Evolutionary conservation across 1,140 invertebrate genomes (phyloP).

Genomic region (Gonioctena quinquepunctata): DNA sequence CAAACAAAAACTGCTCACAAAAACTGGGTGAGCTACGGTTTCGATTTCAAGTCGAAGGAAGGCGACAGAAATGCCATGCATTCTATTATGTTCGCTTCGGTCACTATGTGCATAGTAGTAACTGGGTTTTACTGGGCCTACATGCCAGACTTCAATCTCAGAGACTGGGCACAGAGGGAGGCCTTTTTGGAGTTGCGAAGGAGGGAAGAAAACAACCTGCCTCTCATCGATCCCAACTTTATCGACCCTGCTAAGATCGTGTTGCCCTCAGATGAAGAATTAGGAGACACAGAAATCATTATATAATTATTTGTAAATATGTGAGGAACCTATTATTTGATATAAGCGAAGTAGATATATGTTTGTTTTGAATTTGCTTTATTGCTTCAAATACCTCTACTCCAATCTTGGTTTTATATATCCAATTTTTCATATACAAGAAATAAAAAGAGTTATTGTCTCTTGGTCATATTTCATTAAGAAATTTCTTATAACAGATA

Average conservation of each 20-base stretch:
- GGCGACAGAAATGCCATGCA: conserved; percentile 71
- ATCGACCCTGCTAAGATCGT: conserved; percentile 72
- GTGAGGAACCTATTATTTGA: too few relatives aligned
- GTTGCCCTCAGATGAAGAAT: conserved; percentile 89
- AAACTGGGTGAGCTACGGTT: conserved; percentile 86
- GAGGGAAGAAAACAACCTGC: conserved; percentile 82
- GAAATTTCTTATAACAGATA: too few relatives aligned
- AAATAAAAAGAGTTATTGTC: too few relatives aligned
- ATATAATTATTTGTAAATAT: conserved; percentile 85
- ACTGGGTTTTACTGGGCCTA: conserved; percentile 70
- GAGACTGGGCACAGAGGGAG: conserved; percentile 88
- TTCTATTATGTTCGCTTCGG: conserved; percentile 67
- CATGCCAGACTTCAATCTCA: conserved; percentile 72
- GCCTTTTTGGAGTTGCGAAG: conserved; percentile 87
- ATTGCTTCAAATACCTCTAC: too few relatives aligned
- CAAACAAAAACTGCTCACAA: conserved; percentile 55
- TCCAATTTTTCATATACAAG: too few relatives aligned
- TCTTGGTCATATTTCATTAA: too few relatives aligned
- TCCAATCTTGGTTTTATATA: too few relatives aligned
- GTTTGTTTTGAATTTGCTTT: too few relatives aligned
- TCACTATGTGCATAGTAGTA: conserved; percentile 70
- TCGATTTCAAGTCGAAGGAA: conserved; percentile 63
- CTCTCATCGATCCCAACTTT: conserved; percentile 81
- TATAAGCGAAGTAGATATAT: too few relatives aligned
- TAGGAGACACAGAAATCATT: conserved; percentile 87